Percentiles rank a stretch among this genome's conserved stretches.
Evolutionary conservation across 2,113 vertebrate species (phyloP).

Genomic region (Plecturocebus donacophilus): DNA sequence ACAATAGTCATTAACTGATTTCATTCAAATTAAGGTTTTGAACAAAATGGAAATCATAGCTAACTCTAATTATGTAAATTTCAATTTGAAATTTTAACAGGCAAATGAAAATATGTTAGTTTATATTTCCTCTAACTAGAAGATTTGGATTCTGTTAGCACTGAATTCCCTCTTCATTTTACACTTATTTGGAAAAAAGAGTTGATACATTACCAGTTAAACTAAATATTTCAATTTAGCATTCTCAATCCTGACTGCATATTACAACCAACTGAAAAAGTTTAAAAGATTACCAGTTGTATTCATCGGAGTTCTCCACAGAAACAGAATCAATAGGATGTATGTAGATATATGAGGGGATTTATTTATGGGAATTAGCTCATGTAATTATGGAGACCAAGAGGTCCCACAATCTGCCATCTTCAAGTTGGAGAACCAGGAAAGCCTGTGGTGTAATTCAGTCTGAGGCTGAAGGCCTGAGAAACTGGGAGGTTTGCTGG

Average conservation of each 20-base stretch:
- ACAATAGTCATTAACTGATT: neutral
- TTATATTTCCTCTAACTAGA: neutral
- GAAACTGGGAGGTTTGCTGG: neutral
- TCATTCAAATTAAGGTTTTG: conserved; percentile 14
- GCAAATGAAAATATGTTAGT: neutral
- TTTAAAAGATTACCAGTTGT: neutral
- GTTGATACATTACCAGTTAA: neutral
- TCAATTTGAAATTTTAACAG: neutral
- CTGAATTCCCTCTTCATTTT: conserved; percentile 7
- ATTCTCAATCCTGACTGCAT: neutral
- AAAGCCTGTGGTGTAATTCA: neutral
- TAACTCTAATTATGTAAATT: neutral
- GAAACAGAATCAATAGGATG: neutral
- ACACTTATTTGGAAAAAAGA: neutral
- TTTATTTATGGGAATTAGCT: neutral
- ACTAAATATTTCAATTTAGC: neutral
- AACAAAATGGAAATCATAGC: neutral
- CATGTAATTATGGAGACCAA: no score
- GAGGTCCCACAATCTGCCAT: neutral
- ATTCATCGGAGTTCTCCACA: neutral
- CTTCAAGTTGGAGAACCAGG: neutral
- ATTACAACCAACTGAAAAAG: neutral
- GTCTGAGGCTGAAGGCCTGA: neutral
- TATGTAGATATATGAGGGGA: no score
- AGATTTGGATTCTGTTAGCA: neutral